These are phyloP conservation scores for Escarpia spicata DNA, from an alignment of 2,888 invertebrate genomes.

Conservation along the genomic window DNA sequence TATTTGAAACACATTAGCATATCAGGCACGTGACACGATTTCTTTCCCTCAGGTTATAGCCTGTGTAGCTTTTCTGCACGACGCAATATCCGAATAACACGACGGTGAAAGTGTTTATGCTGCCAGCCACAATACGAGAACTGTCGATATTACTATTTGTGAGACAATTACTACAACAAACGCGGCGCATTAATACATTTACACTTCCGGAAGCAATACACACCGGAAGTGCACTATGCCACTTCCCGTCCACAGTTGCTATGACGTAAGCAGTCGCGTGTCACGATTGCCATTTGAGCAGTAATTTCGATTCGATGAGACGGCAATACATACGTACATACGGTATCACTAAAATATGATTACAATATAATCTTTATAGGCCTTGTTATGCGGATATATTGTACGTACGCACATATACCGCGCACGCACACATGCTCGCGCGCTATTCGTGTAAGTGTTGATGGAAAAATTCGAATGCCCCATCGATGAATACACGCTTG, in stretches of 20 bases:
- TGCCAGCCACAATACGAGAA: not conserved
- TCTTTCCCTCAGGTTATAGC: not conserved
- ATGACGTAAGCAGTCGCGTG: not conserved
- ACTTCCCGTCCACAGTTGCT: not conserved
- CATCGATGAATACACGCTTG: too few species aligned
- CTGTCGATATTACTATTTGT: not conserved
- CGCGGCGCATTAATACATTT: not conserved
- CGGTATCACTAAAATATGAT: not conserved
- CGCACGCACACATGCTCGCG: too few species aligned
- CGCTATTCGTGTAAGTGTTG: too few species aligned
- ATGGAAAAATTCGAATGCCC: too few species aligned
- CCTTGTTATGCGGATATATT: too few species aligned
- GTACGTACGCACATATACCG: too few species aligned
- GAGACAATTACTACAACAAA: not conserved
- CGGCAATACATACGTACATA: slow-evolving; percentile 5
- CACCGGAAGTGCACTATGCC: not conserved
- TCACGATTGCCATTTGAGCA: not conserved
- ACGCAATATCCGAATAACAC: not conserved
- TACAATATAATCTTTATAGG: too few species aligned
- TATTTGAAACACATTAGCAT: too few species aligned
- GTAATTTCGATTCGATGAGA: not conserved
- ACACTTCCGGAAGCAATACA: not conserved
- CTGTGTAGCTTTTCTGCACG: not conserved
- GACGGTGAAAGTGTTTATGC: not conserved
- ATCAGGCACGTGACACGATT: not conserved